A percentile compares a stretch with the other conserved stretches of the same genome.
Evolutionary conservation across 2,797 vertebrate genomes (phyloP).

Genomic region (Sebastes taczanowskii): DNA sequence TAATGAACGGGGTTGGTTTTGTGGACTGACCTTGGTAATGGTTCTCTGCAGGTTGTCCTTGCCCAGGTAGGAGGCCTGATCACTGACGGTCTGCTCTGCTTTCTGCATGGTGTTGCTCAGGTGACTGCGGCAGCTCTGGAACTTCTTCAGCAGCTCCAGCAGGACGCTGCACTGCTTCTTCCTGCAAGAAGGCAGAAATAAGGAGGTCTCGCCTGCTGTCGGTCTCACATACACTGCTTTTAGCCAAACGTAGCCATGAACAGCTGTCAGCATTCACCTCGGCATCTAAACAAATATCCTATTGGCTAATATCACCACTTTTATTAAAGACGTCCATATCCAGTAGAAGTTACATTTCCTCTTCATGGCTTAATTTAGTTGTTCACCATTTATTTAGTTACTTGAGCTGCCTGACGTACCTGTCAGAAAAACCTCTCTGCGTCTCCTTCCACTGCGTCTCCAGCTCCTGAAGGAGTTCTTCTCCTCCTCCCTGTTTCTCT

Average conservation of each 20-base stretch:
- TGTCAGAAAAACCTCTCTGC: conserved; percentile 81
- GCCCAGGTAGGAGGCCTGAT: conserved; percentile 91
- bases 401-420: conserved; percentile 70
- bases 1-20: neutral
- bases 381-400: neutral
- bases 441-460: conserved; percentile 86
- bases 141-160: conserved; percentile 91
- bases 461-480: conserved; percentile 70
- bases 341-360: neutral
- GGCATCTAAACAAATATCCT: neutral
- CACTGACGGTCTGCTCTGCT: conserved; percentile 86
- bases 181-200: conserved; percentile 63
- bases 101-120: conserved; percentile 88
- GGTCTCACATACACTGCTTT: no score
- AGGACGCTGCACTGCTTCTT: conserved; percentile 86
- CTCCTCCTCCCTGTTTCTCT: conserved; percentile 67
- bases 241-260: neutral
- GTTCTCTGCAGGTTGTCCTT: conserved; percentile 92
- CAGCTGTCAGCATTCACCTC: neutral
- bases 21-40: conserved; percentile 82
- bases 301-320: neutral
- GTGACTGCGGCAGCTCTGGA: conserved; percentile 86
- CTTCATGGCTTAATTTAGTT: neutral
- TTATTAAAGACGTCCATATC: neutral
- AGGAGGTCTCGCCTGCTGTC: neutral